These are phyloP conservation scores for Labroides dimidiatus DNA, from an alignment of 2,797 vertebrate genomes.

Conservation along the genomic window DNA sequence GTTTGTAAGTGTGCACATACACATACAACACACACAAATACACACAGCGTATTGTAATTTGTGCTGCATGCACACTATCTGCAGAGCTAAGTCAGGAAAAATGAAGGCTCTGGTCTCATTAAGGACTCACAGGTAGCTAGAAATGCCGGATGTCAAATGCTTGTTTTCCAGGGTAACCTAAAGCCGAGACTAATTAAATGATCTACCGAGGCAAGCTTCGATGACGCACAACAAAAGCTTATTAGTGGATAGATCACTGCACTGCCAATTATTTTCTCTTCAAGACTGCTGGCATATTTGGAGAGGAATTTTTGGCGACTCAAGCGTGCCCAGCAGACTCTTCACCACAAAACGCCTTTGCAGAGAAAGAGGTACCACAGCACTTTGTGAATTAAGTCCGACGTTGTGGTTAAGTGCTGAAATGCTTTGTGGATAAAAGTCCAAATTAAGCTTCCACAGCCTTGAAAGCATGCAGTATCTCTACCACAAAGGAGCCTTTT, in stretches of 20 bases:
- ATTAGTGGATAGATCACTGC: conserved; percentile 45
- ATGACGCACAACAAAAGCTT: conserved; percentile 54
- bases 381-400: conserved; percentile 15
- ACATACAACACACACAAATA: too few relatives aligned
- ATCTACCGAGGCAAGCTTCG: conserved; percentile 53
- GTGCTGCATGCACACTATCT: not conserved
- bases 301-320: conserved; percentile 11
- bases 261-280: conserved; percentile 38
- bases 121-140: conserved; percentile 26
- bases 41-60: too few relatives aligned
- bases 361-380: conserved; percentile 3
- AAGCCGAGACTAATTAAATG: conserved; percentile 44
- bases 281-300: conserved; percentile 14
- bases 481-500: conserved; percentile 5
- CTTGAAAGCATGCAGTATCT: conserved; percentile 1
- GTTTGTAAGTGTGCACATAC: not conserved
- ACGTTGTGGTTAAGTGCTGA: not conserved
- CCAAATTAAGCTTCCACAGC: not conserved
- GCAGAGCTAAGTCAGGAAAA: conserved; percentile 2
- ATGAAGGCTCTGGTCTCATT: not conserved
- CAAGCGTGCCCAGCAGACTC: not conserved
- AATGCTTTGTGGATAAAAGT: not conserved
- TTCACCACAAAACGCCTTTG: not conserved
- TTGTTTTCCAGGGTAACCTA: conserved; percentile 48
- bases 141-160: conserved; percentile 56